Percentiles rank a stretch among this genome's conserved stretches.
These are phyloP conservation scores for Lottia scabra DNA, from an alignment of 2,888 invertebrate species.

Conservation along the genomic window DNA sequence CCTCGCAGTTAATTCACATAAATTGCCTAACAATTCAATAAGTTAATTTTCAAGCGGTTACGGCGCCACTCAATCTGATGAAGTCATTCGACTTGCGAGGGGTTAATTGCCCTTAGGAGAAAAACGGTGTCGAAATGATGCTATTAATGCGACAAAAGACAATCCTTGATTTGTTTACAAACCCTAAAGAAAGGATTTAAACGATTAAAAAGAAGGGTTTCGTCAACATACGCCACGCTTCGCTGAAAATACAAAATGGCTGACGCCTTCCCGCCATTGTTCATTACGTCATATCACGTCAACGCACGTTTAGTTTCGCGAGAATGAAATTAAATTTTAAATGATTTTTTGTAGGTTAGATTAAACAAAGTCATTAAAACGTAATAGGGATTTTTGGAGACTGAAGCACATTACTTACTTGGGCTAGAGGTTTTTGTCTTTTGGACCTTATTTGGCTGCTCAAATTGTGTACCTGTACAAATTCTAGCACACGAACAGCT, in stretches of 20 bases:
- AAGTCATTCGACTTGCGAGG: not conserved
- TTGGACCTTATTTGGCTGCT: too few species aligned
- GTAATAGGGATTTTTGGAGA: too few species aligned
- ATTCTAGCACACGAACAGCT: too few species aligned
- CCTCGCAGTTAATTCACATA: not conserved
- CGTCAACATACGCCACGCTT: not conserved
- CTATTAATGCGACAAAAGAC: not conserved
- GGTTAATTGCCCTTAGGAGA: not conserved
- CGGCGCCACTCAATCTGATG: not conserved
- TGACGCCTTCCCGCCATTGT: not conserved
- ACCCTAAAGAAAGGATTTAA: not conserved
- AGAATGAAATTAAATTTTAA: not conserved
- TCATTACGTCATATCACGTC: not conserved
- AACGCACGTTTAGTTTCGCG: not conserved
- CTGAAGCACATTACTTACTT: too few species aligned
- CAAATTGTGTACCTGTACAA: too few species aligned
- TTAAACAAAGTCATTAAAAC: too few species aligned
- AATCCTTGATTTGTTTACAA: not conserved
- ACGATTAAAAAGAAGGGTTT: not conserved
- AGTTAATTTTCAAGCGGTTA: not conserved
- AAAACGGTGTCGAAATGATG: not conserved
- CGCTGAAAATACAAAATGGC: not conserved
- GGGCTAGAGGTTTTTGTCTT: too few species aligned
- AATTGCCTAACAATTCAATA: conserved; percentile 1
- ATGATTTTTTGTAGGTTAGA: too few species aligned